Base-by-base conservation (phyloP, 2,888 invertebrate species). In the Acleris laterana region DNA sequence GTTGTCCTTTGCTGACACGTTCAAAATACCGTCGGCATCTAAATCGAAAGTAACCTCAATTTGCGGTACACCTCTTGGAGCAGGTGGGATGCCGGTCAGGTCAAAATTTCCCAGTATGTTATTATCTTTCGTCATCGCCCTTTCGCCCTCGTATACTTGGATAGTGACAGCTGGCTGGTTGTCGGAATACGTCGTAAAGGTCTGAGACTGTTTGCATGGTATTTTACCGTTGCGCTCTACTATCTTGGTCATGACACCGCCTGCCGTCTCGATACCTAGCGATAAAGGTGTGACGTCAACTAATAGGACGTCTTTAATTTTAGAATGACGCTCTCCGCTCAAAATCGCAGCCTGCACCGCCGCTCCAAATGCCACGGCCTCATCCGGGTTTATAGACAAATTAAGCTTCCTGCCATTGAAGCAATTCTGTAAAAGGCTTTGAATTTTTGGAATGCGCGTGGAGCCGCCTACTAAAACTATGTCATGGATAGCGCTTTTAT, bases 391-490 rank as follows among this genome's bases (percentile, higher is more conserved):
- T 68, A 96, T 96, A 2, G 95, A 95, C 58, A 95, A 89, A 78
- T 96, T 96, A 7, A 96, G 85, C 46, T 94, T 93, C 81, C 96
- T 96, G 1, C 96, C 95, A 72, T 94, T 94, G 87, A 97, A 97
- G 87, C 95, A 96, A 77, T 95, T 95, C 83, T 96, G 95, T 13
- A 97, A 84, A 72, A 97, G 86, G 71, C 89, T 95, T 81, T 96
- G 96, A 68, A 97, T 95, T 85, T 96, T 96, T 0, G 97, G 97
- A 68, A 97, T 96, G 56, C 96, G 94, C 0, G 95, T 96, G 0
- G 96, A 96, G 4, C 96, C 97, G 11, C 97, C 97, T 6, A 97
- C 97, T 52, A 97, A 86, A 0, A 97, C 96, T 4, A 97, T 95
- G 72, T 97, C 97, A 75, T 97, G 94, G 67, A 97, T 96, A 22